Evolutionary conservation across 2,888 invertebrate species (phyloP).

Genomic region (Acronicta psi): DNA sequence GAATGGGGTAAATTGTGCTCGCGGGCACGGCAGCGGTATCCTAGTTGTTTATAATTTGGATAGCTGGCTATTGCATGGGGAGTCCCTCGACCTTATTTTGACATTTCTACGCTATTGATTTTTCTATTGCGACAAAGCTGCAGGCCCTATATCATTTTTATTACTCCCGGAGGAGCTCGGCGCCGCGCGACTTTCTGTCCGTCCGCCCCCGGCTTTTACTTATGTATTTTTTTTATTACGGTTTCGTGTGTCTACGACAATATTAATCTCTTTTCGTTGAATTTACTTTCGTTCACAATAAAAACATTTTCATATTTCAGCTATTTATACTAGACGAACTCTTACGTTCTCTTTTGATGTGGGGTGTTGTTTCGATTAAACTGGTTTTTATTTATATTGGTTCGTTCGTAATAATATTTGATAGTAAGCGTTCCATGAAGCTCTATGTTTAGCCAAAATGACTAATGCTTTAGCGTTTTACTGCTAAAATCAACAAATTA

Average conservation of each 20-base stretch:
- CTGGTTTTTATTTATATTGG: constrained; percentile 3
- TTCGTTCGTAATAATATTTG: background rate
- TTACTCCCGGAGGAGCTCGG: constrained; percentile 70
- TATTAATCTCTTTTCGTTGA: constrained; percentile 62
- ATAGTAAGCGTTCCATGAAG: background rate
- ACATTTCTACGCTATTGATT: constrained; percentile 78
- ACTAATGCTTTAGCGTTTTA: constrained; percentile 15
- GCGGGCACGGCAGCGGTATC: constrained; percentile 18
- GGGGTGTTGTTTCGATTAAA: constrained; percentile 5
- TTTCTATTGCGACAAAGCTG: constrained; percentile 68
- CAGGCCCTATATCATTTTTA: constrained; percentile 80
- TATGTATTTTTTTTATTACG: constrained; percentile 77
- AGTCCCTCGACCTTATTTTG: constrained; percentile 67
- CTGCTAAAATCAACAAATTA: constrained; percentile 25
- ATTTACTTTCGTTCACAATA: constrained; percentile 39
- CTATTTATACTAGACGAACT: constrained; percentile 27
- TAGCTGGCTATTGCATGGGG: constrained; percentile 50
- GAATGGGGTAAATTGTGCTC: constrained; percentile 23
- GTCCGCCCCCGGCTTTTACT: constrained; percentile 68
- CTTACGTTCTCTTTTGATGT: constrained; percentile 38
- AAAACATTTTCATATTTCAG: constrained; percentile 38
- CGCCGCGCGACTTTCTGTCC: constrained; percentile 71
- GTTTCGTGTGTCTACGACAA: constrained; percentile 67
- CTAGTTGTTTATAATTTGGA: constrained; percentile 51
- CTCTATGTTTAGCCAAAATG: constrained; percentile 7